Base-by-base conservation (phyloP, 2,888 invertebrate species). In the Synanthedon andrenaeformis region DNA sequence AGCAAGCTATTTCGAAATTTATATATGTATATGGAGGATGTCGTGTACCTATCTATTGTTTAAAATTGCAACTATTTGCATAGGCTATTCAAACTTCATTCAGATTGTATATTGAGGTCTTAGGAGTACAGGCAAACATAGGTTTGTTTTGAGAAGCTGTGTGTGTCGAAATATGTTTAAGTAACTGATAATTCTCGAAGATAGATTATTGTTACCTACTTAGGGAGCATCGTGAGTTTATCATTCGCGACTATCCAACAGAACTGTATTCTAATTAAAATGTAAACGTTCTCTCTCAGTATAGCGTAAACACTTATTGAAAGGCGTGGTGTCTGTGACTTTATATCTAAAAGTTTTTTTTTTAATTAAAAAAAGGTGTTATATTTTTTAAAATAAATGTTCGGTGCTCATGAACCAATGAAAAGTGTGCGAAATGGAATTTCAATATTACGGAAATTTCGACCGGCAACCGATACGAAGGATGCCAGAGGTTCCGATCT, bases 401-500 rank as follows among this genome's bases (percentile, higher is more conserved):
- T 51, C 19, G 42, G 17, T 41, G 41, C 19, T 41, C 19, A 17
- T 52, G 41, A 41, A 41, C 41, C 35, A 35, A 35, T 45, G 14
- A 13, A 45, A 45, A 45, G 45, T 45, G 62, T 64, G 63, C 55
- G 52, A 58, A 45, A 86, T 87, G 86, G 86, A 87, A 70, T 87
- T 84, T 58, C 86, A 87, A 67, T 84, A 81, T 64, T 84, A 81
- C 61, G 82, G 82, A 41, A 79, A 79, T 61, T 82, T 76, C 58
- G 81, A 84, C 35, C 73, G 79, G 11, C 66, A 70, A 49, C 66
- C 74, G 52, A 66, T 67, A 52, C 73, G 79, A 48, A 66, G 79
- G 58, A 63, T 74, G 49, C 72, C 74, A 45, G 86, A 86, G 17
- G 78, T 78, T 55, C 86, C 85, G 1, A 77, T 82, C 74, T 86